Evolutionary conservation across 2,113 vertebrate genomes (phyloP), one percentile per base, ranked within the genome.

Genomic region (Mormyrus iriodes): DNA sequence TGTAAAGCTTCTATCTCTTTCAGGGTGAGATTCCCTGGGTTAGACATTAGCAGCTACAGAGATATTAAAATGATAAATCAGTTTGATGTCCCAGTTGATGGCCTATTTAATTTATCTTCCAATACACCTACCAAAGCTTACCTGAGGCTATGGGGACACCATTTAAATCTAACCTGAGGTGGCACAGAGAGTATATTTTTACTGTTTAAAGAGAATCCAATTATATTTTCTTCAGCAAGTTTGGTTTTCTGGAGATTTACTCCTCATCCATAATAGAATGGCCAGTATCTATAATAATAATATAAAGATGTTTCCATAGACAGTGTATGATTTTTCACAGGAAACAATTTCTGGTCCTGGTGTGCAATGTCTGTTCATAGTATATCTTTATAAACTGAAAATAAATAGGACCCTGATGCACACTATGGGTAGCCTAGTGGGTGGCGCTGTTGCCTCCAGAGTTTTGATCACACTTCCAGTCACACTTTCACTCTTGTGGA

Each of bases 81-180:
- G 84, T 12, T 4, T 53, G 21, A 84, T 24, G 82, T 84, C 44
- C 44, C 15, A 84, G 44, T 48, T 84, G 82, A 84, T 49, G 82
- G 82, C 44, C 82, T 84, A n/a, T 84, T 84, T 86, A 86, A 53
- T 86, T 86, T 52, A 86, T 52, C n/a, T 53, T 86, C 24, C 46
- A 49, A 86, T 35, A 31, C 49, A 31, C 49, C 46, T 86, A 86
- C 27, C 24, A 85, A 46, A 85, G 42, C 42, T 48, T 13, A 85
- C 46, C 31, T 58, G n/a, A 87, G 86, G 85, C 42, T n/a, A 61
- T 87, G 35, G 15, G 42, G 35, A 24, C 86, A 39, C 35, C 51
- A 87, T 42, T 87, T 87, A 87, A 87, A 87, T 61, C 13, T 87
- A 87, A 87, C 53, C 31, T 61, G 35, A 61, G 53, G 27, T 87